phyloP scores from a whole-genome alignment of 2,113 vertebrate genomes.

The Sterna hirundo region DNA sequence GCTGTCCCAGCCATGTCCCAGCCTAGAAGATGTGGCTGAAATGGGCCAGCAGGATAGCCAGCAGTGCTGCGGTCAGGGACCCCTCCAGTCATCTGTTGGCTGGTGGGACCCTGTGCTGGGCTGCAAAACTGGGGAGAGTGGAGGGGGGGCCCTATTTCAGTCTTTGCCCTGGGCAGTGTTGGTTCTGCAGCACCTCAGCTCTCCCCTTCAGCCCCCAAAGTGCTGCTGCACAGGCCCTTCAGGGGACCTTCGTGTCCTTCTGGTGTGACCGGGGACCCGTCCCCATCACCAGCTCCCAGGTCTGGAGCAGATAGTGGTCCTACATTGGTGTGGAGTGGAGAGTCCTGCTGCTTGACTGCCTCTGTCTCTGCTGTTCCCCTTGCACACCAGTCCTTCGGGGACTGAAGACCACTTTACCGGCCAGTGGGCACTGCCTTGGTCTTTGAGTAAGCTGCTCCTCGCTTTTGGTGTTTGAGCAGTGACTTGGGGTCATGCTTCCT shows the following conservation, averaged over 20 bases:
- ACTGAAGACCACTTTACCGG: neutral
- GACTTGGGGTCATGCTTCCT: neutral
- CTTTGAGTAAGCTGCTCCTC: neutral
- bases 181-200: neutral
- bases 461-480: neutral
- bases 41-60: neutral
- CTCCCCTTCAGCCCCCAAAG: neutral
- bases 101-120: neutral
- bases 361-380: neutral
- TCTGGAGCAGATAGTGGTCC: neutral
- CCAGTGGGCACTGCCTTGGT: neutral
- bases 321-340: neutral
- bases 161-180: neutral
- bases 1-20: neutral
- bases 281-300: neutral
- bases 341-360: neutral
- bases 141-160: neutral
- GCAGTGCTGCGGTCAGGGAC: neutral
- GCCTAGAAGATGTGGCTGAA: accelerated
- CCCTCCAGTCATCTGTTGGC: neutral
- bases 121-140: neutral
- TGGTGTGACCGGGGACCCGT: neutral
- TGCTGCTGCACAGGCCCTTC: neutral
- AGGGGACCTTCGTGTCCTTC: neutral
- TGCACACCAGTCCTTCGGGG: neutral